phyloP scores from a whole-genome alignment of 2,797 vertebrate species.

The Halcyon smyrnensis region DNA sequence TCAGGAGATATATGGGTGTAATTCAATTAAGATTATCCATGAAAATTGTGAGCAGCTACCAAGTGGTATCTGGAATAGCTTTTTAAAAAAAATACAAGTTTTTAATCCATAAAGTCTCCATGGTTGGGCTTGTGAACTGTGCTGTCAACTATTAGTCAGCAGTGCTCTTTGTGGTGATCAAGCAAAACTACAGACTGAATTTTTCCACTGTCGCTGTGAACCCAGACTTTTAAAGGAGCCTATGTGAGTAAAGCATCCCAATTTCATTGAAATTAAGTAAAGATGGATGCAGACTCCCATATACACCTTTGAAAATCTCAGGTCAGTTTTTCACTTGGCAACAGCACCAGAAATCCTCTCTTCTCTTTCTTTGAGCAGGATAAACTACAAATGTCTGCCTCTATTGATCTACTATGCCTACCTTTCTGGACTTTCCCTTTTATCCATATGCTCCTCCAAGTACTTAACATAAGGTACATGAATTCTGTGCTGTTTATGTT shows the following conservation, averaged over 20 bases:
- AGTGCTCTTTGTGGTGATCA: background rate
- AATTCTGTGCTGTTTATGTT: constrained; percentile 73
- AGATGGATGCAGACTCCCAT: background rate
- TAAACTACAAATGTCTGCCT: constrained; percentile 50
- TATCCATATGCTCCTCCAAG: constrained; percentile 76
- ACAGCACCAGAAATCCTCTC: constrained; percentile 19
- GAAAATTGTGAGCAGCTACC: background rate
- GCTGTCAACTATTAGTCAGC: background rate
- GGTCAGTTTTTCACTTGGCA: constrained; percentile 20
- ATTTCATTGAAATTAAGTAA: background rate
- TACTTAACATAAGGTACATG: constrained; percentile 76
- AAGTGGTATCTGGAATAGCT: background rate
- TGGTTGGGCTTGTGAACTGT: background rate
- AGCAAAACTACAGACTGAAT: background rate
- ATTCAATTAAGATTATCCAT: background rate
- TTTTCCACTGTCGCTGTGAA: background rate
- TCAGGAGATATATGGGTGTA: background rate
- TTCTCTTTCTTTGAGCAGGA: constrained; percentile 23
- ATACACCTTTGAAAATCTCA: constrained; percentile 7
- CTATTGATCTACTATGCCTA: constrained; percentile 73
- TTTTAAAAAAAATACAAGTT: background rate
- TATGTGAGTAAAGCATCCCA: background rate
- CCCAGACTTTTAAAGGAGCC: background rate
- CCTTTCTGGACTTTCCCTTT: constrained; percentile 78
- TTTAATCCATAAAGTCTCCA: background rate